These are phyloP conservation scores for Drosophila helvetica DNA, from an alignment of 2,888 invertebrate genomes.

Conservation along the genomic window DNA sequence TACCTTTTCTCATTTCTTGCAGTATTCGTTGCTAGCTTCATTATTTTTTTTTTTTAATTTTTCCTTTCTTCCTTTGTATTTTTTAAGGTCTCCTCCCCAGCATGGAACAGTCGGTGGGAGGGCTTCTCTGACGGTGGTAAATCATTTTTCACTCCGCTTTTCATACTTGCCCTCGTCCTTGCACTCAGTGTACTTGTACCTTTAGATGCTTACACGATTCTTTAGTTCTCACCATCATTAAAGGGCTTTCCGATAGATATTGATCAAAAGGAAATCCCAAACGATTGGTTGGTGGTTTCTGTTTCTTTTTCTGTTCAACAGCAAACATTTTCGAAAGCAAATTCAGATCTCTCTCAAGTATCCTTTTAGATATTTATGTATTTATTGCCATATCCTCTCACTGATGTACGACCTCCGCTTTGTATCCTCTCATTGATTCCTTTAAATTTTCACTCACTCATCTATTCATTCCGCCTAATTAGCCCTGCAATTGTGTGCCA, in stretches of 20 bases:
- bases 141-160: not conserved
- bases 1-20: not conserved
- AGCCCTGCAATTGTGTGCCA: constrained; percentile 10
- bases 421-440: not conserved
- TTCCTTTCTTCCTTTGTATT: not conserved
- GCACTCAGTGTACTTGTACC: too few species aligned
- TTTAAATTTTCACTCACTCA: not conserved
- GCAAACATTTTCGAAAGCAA: too few species aligned
- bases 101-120: not conserved
- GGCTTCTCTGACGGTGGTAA: not conserved
- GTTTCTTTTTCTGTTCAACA: not conserved
- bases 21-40: not conserved
- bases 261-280: too few species aligned
- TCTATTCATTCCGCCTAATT: constrained; percentile 1
- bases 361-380: not conserved
- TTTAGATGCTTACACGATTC: not conserved
- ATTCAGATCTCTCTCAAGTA: not conserved
- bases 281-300: not conserved
- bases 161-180: not conserved
- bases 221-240: not conserved
- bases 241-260: not conserved
- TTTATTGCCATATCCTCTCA: not conserved
- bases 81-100: not conserved
- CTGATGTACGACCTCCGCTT: not conserved
- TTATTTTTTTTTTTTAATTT: not conserved